These are phyloP conservation scores for Leucosticte australis DNA, from an alignment of 2,113 vertebrate genomes.

Conservation along the genomic window DNA sequence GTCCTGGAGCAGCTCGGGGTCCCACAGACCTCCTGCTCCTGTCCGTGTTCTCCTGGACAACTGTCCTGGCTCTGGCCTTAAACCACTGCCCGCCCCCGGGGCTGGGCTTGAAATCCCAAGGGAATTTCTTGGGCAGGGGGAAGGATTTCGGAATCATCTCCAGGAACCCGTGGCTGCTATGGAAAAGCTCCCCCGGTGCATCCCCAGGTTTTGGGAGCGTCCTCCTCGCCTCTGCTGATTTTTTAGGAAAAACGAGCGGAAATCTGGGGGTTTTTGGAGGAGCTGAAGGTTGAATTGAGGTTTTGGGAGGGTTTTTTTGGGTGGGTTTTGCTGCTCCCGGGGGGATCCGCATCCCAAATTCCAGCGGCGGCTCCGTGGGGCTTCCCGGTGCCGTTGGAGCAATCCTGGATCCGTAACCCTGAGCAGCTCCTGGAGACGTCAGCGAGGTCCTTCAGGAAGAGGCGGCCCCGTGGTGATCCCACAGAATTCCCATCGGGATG, in stretches of 20 bases:
- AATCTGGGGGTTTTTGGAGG: not conserved
- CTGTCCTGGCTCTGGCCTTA: not conserved
- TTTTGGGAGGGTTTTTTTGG: not conserved
- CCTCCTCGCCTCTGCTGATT: not conserved
- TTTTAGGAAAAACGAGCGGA: not conserved
- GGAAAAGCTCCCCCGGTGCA: not conserved
- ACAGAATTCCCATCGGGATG: not conserved
- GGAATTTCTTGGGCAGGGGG: not conserved
- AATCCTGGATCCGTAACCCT: fast-evolving
- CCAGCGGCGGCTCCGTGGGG: not conserved
- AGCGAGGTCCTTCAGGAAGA: not conserved
- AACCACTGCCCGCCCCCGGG: not conserved
- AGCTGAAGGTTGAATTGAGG: not conserved
- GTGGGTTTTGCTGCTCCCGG: not conserved
- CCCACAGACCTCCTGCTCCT: not conserved
- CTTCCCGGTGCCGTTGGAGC: not conserved
- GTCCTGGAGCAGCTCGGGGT: not conserved
- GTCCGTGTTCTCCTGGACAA: not conserved
- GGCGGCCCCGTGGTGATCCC: not conserved
- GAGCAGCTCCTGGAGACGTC: not conserved
- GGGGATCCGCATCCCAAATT: not conserved
- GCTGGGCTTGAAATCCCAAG: not conserved
- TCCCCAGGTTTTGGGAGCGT: not conserved
- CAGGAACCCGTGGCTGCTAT: not conserved
- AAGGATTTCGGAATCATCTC: not conserved